Evolutionary conservation across 2,797 vertebrate species (phyloP), one percentile per base, ranked within the genome.

Genomic region (Esox lucius): DNA sequence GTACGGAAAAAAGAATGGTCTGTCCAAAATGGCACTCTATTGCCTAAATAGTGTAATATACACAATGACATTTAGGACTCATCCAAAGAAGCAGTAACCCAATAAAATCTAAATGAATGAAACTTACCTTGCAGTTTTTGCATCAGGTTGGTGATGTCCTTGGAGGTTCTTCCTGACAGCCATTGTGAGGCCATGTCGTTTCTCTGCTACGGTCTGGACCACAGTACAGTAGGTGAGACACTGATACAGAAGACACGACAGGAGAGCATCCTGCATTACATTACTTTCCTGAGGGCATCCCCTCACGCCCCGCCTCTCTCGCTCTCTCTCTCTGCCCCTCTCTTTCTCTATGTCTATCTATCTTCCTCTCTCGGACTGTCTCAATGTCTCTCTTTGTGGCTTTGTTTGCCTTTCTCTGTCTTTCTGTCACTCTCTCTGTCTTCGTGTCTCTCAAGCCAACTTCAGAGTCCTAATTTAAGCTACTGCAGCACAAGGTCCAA

Each of bases 141-240:
- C 98, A 99, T 98, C 86, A 99, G 94, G 68, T 97, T 95, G 48
- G 95, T 91, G 11, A 99, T 98, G 92, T 99, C 96, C 85, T 91
- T 91, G 42, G 91, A 84, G 16, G 91, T 59, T 76, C 96, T 91
- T 0, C 93, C 82, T 0, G 77, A 83, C 1, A 87, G 84, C 77
- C 93, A 91, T 16, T 90, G 93, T 42, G 94, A 93, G 15, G 97
- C 96, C 97, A 99, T 98, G 91, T 74, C 74, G 53, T 78, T 77
- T 74, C 19, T 11, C 80, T 31, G 75, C 79, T 0, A n/a, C 77
- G 8, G 53, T 61, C 22, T 69, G 78, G 73, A 33, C 73, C 78
- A 83, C 80, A 84, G 84, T 76, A 83, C 80, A 84, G 84, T 76
- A 74, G 28, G 73, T 61, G 56, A 61, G 61, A 77, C 82, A 77